Conservation (phyloP, 2,888 invertebrate genomes). For the Odontothrips loti region DNA sequence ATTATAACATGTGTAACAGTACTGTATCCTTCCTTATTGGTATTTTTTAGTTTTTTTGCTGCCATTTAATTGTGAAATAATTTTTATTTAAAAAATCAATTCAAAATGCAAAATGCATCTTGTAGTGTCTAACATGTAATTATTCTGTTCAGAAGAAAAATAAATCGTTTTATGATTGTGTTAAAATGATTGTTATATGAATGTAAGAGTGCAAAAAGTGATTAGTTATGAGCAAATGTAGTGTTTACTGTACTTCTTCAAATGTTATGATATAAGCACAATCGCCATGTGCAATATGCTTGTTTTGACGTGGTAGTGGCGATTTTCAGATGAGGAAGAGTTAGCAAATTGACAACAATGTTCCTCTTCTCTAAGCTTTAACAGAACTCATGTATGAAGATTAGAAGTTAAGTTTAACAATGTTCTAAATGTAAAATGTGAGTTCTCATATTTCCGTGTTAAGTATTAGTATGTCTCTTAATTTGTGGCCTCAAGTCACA, state of each 20-base stretch:
- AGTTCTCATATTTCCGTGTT: background rate
- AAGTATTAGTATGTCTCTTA: background rate
- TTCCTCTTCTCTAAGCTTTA: background rate
- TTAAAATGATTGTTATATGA: too few species aligned
- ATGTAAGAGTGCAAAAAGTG: too few species aligned
- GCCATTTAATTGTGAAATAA: too few species aligned
- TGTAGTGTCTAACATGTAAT: too few species aligned
- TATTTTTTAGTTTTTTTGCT: too few species aligned
- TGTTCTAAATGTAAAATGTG: background rate
- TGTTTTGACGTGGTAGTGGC: slow-evolving; percentile 14
- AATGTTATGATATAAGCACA: background rate
- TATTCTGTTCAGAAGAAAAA: too few species aligned
- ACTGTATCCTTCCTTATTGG: too few species aligned
- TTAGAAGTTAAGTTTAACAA: background rate
- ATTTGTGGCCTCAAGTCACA: background rate
- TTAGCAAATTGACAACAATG: background rate
- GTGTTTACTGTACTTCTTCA: slow-evolving; percentile 3
- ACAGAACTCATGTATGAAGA: background rate
- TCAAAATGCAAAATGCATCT: too few species aligned
- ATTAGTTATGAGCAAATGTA: background rate
- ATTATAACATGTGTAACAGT: too few species aligned
- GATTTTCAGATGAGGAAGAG: background rate
- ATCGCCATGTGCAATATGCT: background rate
- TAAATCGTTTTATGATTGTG: too few species aligned
- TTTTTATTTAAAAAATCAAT: too few species aligned